Percentiles rank a stretch among this genome's conserved stretches.
Evolutionary conservation across 2,113 vertebrate species (phyloP).

Genomic region (Antechinus stuartii): DNA sequence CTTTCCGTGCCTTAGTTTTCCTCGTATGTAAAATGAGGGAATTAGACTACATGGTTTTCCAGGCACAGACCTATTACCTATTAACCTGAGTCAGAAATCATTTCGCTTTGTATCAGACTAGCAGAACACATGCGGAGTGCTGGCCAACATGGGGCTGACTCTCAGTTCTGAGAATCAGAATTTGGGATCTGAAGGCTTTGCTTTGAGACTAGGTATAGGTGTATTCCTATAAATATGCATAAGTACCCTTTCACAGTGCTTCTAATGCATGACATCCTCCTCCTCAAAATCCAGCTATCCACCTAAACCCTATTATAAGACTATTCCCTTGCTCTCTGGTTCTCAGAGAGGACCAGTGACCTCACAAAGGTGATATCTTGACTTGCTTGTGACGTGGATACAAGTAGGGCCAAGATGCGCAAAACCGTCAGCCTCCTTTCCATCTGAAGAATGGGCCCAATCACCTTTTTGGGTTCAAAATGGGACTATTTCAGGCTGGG

Average conservation of each 20-base stretch:
- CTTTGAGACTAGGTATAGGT: neutral
- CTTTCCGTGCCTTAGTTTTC: conserved; percentile 48
- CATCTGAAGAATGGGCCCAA: neutral
- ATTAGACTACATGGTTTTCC: neutral
- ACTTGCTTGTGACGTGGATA: too few relatives aligned
- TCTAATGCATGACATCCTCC: neutral
- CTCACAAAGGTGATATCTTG: neutral
- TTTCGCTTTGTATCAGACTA: neutral
- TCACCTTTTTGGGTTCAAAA: neutral
- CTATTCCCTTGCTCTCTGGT: neutral
- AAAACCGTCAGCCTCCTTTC: neutral
- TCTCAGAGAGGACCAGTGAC: neutral
- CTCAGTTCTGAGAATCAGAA: neutral
- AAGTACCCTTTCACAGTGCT: neutral
- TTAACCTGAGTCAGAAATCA: neutral
- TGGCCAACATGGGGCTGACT: neutral
- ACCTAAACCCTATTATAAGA: neutral
- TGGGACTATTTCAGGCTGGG: neutral
- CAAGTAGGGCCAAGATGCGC: too few relatives aligned
- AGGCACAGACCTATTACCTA: neutral
- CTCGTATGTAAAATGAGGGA: conserved; percentile 15
- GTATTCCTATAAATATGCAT: neutral
- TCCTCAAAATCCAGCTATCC: neutral
- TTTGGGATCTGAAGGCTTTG: neutral
- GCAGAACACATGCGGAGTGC: neutral